Percentiles rank a stretch among this genome's conserved stretches.
phyloP scores from a whole-genome alignment of 2,113 vertebrate species.

The Nycticebus coucang region DNA sequence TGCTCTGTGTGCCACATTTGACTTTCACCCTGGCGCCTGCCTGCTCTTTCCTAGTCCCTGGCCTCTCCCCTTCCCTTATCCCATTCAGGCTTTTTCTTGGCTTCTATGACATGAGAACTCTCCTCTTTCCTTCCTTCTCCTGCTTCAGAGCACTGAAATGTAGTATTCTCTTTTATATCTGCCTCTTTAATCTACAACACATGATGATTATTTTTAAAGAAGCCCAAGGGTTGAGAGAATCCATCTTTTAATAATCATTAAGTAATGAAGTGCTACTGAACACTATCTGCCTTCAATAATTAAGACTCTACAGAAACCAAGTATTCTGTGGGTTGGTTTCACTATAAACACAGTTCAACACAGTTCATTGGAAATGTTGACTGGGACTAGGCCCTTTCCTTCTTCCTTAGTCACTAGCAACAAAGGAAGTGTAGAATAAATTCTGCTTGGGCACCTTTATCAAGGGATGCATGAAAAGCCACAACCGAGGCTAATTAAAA shows the following conservation, averaged over 20 bases:
- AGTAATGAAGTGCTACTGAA: neutral
- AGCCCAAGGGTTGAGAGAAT: constrained; percentile 43
- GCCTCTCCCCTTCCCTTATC: neutral
- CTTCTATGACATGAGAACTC: neutral
- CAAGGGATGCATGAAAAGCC: neutral
- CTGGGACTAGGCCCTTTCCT: neutral
- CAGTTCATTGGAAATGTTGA: neutral
- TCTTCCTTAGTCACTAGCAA: constrained; percentile 14
- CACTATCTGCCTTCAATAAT: constrained; percentile 20
- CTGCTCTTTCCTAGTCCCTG: neutral
- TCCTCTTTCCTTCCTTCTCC: neutral
- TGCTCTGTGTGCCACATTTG: neutral
- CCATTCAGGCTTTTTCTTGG: neutral
- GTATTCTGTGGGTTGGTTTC: neutral
- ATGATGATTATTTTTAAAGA: constrained; percentile 31
- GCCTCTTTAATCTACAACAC: neutral
- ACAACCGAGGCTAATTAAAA: neutral
- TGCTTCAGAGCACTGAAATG: neutral
- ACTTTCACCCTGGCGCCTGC: neutral
- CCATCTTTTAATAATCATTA: constrained; percentile 32
- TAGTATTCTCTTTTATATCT: neutral
- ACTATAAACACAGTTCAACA: neutral
- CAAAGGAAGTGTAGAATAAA: neutral
- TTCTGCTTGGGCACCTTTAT: neutral
- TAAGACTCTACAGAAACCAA: neutral